Evolutionary conservation across 2,888 invertebrate genomes (phyloP).

Genomic region (Bruchidius siliquastri): DNA sequence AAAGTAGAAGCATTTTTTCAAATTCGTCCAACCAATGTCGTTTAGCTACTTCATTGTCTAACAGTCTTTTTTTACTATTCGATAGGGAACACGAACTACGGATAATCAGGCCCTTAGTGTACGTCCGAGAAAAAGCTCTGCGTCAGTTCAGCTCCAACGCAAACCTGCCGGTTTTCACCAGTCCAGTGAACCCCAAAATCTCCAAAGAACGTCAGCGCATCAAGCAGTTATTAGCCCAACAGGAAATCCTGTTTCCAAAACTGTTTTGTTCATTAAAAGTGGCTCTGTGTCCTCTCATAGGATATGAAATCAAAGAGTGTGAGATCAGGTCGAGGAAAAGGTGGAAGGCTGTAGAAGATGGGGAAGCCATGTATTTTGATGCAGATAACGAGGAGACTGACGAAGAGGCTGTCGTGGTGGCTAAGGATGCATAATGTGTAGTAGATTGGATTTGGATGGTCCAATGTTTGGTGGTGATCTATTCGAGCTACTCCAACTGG

Average conservation of each 20-base stretch:
- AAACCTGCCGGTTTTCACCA: conserved; percentile 59
- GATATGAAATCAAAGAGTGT: conserved; percentile 48
- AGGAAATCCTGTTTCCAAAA: conserved; percentile 72
- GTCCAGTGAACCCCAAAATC: conserved; percentile 34
- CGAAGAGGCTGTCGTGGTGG: conserved; percentile 60
- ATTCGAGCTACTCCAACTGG: not conserved
- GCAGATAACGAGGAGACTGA: conserved; percentile 60
- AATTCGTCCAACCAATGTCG: too few relatives aligned
- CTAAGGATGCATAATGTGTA: conserved; percentile 8
- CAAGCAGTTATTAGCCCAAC: conserved; percentile 66
- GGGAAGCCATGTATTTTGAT: conserved; percentile 29
- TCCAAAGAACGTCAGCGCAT: conserved; percentile 52
- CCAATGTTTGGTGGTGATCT: not conserved
- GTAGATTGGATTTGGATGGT: not conserved
- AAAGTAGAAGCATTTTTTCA: too few relatives aligned
- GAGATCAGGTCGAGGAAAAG: conserved; percentile 56
- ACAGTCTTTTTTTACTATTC: conserved; percentile 5
- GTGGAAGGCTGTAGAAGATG: conserved; percentile 56
- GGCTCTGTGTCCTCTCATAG: conserved; percentile 66
- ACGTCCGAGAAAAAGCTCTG: conserved; percentile 73
- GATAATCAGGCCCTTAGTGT: conserved; percentile 82
- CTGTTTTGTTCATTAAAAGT: conserved; percentile 69
- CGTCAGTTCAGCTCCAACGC: conserved; percentile 70
- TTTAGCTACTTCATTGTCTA: too few relatives aligned
- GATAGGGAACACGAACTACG: conserved; percentile 71